Base-by-base conservation (phyloP, 2,888 invertebrate genomes). In the Thyatira batis region DNA sequence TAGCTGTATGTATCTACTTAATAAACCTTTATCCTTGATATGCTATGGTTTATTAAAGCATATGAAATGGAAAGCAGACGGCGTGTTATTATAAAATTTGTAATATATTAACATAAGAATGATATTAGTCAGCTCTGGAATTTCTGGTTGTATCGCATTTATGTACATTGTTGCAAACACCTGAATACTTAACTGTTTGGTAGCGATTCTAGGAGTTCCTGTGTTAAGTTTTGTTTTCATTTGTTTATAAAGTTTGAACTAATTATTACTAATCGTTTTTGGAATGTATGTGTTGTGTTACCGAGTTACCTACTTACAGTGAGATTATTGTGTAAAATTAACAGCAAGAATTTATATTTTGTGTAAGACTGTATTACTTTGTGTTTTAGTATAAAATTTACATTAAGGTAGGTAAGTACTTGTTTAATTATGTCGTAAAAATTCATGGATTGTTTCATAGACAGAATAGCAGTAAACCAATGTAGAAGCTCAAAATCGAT, bases 41-140 rank as follows among this genome's bases (percentile, higher is more conserved):
- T n/a, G n/a, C n/a, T n/a, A n/a, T n/a, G n/a, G n/a, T n/a, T n/a
- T n/a, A n/a, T n/a, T 57, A 65, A 63, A 71, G 67, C 71, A 72
- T 71, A 76, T 77, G 66, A 74, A 60, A 69, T 67, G 60, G 63
- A 67, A 70, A 73, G 58, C 61, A 46, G 51, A 54, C 58, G 63
- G 55, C 64, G 64, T 65, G 67, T 63, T 65, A 73, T 69, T 69
- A 72, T 66, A 71, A 71, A 71, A 64, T 69, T 51, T 63, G 50
- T 60, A 57, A 57, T 59, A 57, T 59, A 79, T 84, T 84, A 72
- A 63, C 80, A 82, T 83, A 68, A 78, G 71, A 76, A 80, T 76
- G 69, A 71, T 71, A 70, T 65, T 64, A 65, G 68, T 71, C 59
- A 68, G 63, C 78, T 78, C 78, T 78, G 69, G 54, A 63, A 65